These are phyloP conservation scores for Pipa parva DNA, from an alignment of 2,113 vertebrate species.

Conservation along the genomic window DNA sequence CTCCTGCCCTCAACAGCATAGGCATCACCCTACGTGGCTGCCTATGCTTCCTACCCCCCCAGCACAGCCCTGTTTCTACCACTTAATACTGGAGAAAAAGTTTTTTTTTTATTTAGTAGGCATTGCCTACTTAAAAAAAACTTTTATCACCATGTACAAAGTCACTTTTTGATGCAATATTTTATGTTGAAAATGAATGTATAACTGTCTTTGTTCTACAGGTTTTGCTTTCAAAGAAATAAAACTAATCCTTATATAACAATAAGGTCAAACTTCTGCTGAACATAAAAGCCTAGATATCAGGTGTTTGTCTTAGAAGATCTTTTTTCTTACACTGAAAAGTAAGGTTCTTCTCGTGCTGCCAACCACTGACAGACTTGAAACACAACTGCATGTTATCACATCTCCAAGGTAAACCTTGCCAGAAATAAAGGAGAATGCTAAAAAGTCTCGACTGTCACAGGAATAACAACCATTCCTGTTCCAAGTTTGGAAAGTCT, in stretches of 20 bases:
- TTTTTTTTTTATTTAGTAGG: too few relatives aligned
- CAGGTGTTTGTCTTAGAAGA: slow-evolving; percentile 22
- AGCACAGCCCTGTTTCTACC: too few relatives aligned
- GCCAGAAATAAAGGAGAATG: slow-evolving; percentile 10
- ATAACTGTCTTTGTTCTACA: too few relatives aligned
- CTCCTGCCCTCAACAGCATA: too few relatives aligned
- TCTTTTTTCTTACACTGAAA: neutral
- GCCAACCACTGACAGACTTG: slow-evolving; percentile 34
- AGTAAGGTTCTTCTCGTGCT: neutral
- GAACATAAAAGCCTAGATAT: slow-evolving; percentile 10
- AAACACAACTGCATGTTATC: slow-evolving; percentile 29
- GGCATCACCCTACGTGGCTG: too few relatives aligned
- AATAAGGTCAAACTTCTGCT: slow-evolving; percentile 18
- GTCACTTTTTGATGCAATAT: too few relatives aligned
- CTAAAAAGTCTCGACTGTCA: slow-evolving; percentile 18
- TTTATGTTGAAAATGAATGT: too few relatives aligned
- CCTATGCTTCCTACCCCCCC: too few relatives aligned
- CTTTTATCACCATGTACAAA: too few relatives aligned
- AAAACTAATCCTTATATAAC: slow-evolving; percentile 10
- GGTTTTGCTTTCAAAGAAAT: slow-evolving; percentile 2
- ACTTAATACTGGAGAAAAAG: too few relatives aligned
- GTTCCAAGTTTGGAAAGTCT: neutral
- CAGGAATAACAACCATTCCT: slow-evolving; percentile 13
- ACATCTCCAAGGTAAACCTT: slow-evolving; percentile 17
- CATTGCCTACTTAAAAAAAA: too few relatives aligned